phyloP scores from a whole-genome alignment of 2,113 vertebrate species.

The Hemichromis elongatus region DNA sequence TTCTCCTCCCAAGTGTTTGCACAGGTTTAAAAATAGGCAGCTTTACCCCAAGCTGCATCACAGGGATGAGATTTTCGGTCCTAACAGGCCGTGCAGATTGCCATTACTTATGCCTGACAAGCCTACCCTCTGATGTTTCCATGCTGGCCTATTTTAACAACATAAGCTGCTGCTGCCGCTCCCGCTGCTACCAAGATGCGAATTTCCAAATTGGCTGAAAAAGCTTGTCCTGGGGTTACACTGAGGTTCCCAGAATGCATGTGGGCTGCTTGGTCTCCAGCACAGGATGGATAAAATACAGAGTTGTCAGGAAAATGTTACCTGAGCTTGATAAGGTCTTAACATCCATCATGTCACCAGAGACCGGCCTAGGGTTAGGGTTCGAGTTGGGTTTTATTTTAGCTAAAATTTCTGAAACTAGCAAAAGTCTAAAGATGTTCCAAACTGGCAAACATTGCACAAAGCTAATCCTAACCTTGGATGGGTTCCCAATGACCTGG shows the following conservation, averaged over 20 bases:
- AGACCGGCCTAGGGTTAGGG: neutral
- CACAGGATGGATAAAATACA: constrained; percentile 26
- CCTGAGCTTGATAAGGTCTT: constrained; percentile 18
- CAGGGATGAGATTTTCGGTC: constrained; percentile 72
- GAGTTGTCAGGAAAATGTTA: constrained; percentile 21
- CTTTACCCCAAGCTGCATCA: constrained; percentile 68
- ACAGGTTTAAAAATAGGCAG: constrained; percentile 76
- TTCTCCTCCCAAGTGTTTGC: constrained; percentile 43
- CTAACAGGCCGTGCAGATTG: constrained; percentile 74
- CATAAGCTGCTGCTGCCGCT: constrained; percentile 69
- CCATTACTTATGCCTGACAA: constrained; percentile 81
- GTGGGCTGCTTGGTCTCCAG: constrained; percentile 33
- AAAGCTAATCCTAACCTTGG: neutral
- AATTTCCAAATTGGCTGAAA: constrained; percentile 70
- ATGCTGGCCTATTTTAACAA: constrained; percentile 77
- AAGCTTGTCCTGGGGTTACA: constrained; percentile 69
- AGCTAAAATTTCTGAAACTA: neutral
- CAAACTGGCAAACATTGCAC: neutral
- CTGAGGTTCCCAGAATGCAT: constrained; percentile 56
- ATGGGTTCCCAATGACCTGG: neutral
- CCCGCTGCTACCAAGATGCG: constrained; percentile 57
- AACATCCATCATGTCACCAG: neutral
- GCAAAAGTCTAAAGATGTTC: neutral
- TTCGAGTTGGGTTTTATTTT: neutral
- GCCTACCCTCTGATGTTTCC: constrained; percentile 76